Conservation (phyloP, 2,797 vertebrate genomes). For the Melopsittacus undulatus region DNA sequence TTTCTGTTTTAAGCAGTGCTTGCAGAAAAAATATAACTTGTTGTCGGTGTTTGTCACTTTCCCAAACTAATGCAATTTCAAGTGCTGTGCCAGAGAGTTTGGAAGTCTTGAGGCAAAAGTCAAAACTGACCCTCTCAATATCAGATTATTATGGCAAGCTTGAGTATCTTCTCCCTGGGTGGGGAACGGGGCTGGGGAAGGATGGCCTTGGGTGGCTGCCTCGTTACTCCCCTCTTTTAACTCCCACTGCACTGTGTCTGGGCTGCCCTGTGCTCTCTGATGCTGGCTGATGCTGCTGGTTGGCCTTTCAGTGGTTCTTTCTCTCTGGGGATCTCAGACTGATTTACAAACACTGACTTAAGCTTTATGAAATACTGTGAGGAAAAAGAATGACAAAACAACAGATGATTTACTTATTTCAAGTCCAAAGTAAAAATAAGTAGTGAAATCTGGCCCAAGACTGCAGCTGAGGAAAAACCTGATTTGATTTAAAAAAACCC, state of each 20-base stretch:
- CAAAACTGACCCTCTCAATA: neutral
- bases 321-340: neutral
- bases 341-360: neutral
- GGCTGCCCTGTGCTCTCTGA: neutral
- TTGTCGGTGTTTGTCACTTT: conserved; percentile 3
- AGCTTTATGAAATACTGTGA: neutral
- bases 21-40: neutral
- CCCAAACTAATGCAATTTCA: conserved; percentile 1
- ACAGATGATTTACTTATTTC: neutral
- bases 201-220: neutral
- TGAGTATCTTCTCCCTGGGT: neutral
- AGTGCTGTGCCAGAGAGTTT: neutral
- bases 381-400: neutral
- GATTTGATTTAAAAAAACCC: neutral
- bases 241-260: neutral
- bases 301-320: neutral
- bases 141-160: neutral
- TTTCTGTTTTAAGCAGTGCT: conserved; percentile 37
- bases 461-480: neutral
- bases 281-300: neutral
- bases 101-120: conserved; percentile 1
- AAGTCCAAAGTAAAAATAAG: neutral
- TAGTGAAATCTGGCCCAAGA: neutral
- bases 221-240: neutral
- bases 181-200: neutral